These are phyloP conservation scores for Notothenia coriiceps DNA, from an alignment of 2,113 vertebrate species.

Conservation along the genomic window DNA sequence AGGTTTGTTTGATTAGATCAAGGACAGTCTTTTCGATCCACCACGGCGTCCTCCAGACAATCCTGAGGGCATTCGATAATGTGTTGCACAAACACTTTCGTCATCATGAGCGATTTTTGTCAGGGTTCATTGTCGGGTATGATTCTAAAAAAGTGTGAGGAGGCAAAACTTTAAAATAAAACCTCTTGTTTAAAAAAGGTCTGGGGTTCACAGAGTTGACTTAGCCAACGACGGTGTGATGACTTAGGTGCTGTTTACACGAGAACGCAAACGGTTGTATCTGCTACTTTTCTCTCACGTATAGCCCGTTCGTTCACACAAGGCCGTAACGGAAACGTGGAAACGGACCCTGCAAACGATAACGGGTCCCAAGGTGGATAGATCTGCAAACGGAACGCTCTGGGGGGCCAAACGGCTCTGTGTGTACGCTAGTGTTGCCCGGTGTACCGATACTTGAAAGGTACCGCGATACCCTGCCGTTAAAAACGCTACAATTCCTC, in stretches of 20 bases:
- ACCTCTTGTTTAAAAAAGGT: not conserved
- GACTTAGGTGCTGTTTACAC: not conserved
- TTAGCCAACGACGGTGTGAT: not conserved
- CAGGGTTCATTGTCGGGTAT: conserved; percentile 15
- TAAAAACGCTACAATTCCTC: too few species aligned
- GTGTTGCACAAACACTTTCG: not conserved
- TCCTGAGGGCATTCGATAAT: conserved; percentile 24
- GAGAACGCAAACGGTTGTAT: too few species aligned
- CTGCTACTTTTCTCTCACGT: too few species aligned
- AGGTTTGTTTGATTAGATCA: conserved; percentile 58
- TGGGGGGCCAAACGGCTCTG: too few species aligned
- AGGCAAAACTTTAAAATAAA: not conserved
- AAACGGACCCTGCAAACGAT: too few species aligned
- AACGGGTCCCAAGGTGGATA: too few species aligned
- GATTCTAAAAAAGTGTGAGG: not conserved
- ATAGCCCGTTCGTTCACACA: too few species aligned
- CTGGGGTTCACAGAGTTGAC: conserved; percentile 2
- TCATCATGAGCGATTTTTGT: conserved; percentile 8
- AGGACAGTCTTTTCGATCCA: conserved; percentile 38
- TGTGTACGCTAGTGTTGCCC: too few species aligned
- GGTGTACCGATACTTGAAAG: too few species aligned
- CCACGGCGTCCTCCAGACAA: conserved; percentile 37
- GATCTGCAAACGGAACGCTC: too few species aligned
- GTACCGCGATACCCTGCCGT: too few species aligned
- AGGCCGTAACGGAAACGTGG: too few species aligned